phyloP scores from a whole-genome alignment of 2,888 invertebrate species.

The Tachina lurida region DNA sequence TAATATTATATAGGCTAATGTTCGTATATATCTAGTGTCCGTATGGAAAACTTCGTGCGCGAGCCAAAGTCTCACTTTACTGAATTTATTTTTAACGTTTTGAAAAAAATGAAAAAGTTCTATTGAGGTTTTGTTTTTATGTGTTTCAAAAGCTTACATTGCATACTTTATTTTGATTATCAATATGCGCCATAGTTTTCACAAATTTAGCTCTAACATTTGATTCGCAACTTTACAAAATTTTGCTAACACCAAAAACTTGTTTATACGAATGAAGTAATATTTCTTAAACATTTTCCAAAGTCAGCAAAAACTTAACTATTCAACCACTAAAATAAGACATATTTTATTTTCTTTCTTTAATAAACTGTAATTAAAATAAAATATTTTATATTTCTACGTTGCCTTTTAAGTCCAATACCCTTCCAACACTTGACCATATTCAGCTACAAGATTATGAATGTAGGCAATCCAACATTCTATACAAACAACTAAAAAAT shows the following conservation, averaged over 20 bases:
- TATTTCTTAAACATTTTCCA: not conserved
- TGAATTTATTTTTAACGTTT: not conserved
- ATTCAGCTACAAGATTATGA: slow-evolving; percentile 16
- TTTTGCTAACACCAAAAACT: not conserved
- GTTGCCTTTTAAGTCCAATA: not conserved
- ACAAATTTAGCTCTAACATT: too few relatives aligned
- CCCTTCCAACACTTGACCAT: slow-evolving; percentile 8
- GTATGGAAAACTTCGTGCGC: too few relatives aligned
- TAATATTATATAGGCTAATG: too few relatives aligned
- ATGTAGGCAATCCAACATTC: not conserved
- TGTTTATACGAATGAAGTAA: not conserved
- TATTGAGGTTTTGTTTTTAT: too few relatives aligned
- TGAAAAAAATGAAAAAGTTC: not conserved
- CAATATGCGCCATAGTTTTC: too few relatives aligned
- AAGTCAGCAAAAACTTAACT: not conserved
- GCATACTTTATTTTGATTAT: too few relatives aligned
- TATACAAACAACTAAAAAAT: slow-evolving; percentile 31
- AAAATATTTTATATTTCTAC: not conserved
- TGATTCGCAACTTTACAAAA: too few relatives aligned
- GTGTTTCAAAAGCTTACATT: too few relatives aligned
- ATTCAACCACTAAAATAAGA: not conserved
- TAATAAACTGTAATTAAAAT: slow-evolving; percentile 11
- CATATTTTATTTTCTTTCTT: not conserved
- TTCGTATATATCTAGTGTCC: too few relatives aligned
- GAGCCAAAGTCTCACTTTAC: too few relatives aligned